phyloP scores from a whole-genome alignment of 2,113 vertebrate genomes.

The Rhineura floridana region DNA sequence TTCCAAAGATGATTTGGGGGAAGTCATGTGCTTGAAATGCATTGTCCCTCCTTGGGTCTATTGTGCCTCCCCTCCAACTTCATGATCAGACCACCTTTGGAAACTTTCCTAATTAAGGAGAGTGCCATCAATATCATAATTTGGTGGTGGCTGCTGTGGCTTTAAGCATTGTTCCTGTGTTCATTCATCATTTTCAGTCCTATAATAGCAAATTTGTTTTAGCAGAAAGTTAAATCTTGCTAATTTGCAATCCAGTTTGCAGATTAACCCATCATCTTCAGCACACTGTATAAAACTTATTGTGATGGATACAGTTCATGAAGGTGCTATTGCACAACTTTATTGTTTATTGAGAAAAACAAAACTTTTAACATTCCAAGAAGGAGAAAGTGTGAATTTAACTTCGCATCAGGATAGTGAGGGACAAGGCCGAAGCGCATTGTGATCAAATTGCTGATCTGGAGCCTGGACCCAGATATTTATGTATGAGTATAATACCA shows the following conservation, averaged over 20 bases:
- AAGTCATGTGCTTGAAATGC: too few species aligned
- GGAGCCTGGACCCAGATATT: background rate
- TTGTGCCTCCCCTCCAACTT: too few species aligned
- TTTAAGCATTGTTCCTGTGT: too few species aligned
- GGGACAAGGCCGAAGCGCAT: background rate
- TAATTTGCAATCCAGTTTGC: background rate
- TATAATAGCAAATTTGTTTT: background rate
- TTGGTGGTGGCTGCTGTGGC: background rate
- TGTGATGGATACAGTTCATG: background rate
- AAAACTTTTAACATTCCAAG: background rate
- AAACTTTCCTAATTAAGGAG: too few species aligned
- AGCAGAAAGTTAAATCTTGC: background rate
- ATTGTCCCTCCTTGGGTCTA: too few species aligned
- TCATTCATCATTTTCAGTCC: background rate
- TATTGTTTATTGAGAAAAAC: background rate
- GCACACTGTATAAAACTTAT: background rate
- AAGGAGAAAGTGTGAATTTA: background rate
- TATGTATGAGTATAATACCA: background rate
- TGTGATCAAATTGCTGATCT: background rate
- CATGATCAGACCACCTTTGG: too few species aligned
- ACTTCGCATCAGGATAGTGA: background rate
- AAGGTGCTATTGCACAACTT: background rate
- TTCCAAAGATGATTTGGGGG: too few species aligned
- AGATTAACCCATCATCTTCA: background rate
- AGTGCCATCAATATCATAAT: too few species aligned